A percentile compares a stretch with the other conserved stretches of the same genome.
Conservation (phyloP, 2,888 invertebrate genomes). For the Gandaritis pyraliata region DNA sequence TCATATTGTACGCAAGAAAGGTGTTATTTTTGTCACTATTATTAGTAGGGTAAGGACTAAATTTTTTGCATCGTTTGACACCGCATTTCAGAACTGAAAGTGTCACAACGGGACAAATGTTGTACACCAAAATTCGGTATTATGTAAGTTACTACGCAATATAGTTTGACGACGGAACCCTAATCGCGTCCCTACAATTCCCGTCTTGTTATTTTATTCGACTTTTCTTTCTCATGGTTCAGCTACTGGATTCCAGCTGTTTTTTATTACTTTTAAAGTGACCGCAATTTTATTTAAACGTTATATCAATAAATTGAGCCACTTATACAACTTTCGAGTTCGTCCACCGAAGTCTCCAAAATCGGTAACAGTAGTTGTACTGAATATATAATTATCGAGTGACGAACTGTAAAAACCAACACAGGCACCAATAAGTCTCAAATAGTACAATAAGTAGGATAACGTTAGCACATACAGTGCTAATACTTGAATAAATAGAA, state of each 20-base stretch:
- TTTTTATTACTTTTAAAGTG: conserved; percentile 69
- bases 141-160: too few relatives aligned
- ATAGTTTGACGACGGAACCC: conserved; percentile 53
- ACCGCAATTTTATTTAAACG: conserved; percentile 75
- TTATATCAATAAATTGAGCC: conserved; percentile 68
- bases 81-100: too few relatives aligned
- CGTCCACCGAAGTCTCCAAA: conserved; percentile 56
- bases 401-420: conserved; percentile 71
- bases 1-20: conserved; percentile 8
- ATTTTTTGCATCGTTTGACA: too few relatives aligned
- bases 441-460: too few relatives aligned
- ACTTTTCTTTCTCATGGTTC: conserved; percentile 79
- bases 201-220: conserved; percentile 66
- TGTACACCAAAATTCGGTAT: too few relatives aligned
- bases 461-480: conserved; percentile 68
- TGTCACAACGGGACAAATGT: too few relatives aligned
- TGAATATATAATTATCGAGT: conserved; percentile 61
- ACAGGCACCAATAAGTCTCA: conserved; percentile 63
- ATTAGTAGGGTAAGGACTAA: too few relatives aligned
- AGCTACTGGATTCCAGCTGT: conserved; percentile 77
- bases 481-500: conserved; percentile 71
- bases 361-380: conserved; percentile 42
- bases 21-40: conserved; percentile 7
- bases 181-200: conserved; percentile 44
- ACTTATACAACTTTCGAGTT: conserved; percentile 54